Evolutionary conservation across 2,113 vertebrate species (phyloP), one percentile per base, ranked within the genome.

Genomic region (Odontesthes bonariensis): DNA sequence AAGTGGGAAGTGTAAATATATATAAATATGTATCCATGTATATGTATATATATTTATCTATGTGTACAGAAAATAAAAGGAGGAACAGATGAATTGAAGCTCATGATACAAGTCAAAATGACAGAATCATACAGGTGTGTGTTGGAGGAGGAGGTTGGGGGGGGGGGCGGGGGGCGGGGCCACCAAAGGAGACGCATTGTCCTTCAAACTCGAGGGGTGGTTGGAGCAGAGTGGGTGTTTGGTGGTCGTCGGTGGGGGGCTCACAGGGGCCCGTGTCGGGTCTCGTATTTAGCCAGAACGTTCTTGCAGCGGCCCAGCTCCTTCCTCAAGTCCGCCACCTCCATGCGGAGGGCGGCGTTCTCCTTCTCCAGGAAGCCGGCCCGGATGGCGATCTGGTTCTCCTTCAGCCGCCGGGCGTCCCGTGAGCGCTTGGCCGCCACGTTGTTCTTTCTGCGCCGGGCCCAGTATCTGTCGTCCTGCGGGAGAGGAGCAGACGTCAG

Each of bases 321-420:
- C 91, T 98, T 98, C 73, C 97, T 88, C 66, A 99, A 68, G 79
- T 99, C 98, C 0, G 97, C 96, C 81, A 99, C 97, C 91, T 99
- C 98, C 76, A 95, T 92, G 82, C 97, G 95, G 16, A 99, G 95
- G 0, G 97, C 98, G 0, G 92, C 89, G 92, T 99, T 99, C 95
- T 99, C 98, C 92, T 99, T 99, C 94, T 99, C 98, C 88, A 99
- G 95, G 81, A 99, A 99, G 0, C 94, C 90, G 0, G 98, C 97
- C 3, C 98, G 95, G 92, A 99, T 98, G 92, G 97, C 97, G 55
- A 99, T 99, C 95, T 99, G 98, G 90, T 99, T 99, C 93, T 99
- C 98, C 93, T 99, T 99, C 75, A 99, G 96, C 69, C 98, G 91
- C 35, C 98, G 95, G 0, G 98, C 98, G 0, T 99, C 98, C 16